Evolutionary conservation across 53 echinoderm and acorn worm species (phyloP).

Genomic region (Pentamera pediparva): DNA sequence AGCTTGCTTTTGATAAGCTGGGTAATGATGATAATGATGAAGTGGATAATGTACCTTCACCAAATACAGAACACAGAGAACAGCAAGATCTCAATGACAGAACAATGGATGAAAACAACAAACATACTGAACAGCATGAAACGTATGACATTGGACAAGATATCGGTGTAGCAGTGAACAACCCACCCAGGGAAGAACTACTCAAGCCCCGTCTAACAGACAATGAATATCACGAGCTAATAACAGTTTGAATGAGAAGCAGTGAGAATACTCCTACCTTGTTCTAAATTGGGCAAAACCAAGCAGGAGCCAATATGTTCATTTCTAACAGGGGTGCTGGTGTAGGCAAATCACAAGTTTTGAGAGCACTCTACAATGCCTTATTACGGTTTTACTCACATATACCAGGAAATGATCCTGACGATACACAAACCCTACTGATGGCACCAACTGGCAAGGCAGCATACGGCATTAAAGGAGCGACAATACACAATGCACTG

Average conservation of each 20-base stretch:
- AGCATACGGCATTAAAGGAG: conserved; percentile 42
- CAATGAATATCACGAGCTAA: conserved; percentile 24
- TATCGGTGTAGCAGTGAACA: conserved; percentile 34
- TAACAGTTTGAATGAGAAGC: conserved; percentile 43
- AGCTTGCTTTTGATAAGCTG: neutral
- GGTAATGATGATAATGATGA: conserved; percentile 14
- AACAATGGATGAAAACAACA: neutral
- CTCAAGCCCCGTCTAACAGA: conserved; percentile 30
- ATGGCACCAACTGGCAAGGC: conserved; percentile 55
- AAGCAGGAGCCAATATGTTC: conserved; percentile 26
- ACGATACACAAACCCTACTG: conserved; percentile 19
- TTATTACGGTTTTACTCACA: neutral
- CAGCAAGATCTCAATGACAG: neutral
- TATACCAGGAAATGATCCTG: conserved; percentile 27
- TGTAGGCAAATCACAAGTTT: conserved; percentile 44
- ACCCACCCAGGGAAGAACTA: conserved; percentile 17
- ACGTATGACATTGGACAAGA: conserved; percentile 43
- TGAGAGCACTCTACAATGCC: conserved; percentile 40
- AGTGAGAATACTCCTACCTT: conserved; percentile 43
- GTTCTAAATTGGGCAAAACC: conserved; percentile 37
- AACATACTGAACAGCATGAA: conserved; percentile 25
- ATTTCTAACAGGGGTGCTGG: conserved; percentile 55
- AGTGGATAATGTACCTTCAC: conserved; percentile 26
- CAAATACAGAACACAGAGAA: conserved; percentile 29
- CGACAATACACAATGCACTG: conserved; percentile 36